Evolutionary conservation across 2,113 vertebrate genomes (phyloP).

Genomic region (Oplegnathus fasciatus): DNA sequence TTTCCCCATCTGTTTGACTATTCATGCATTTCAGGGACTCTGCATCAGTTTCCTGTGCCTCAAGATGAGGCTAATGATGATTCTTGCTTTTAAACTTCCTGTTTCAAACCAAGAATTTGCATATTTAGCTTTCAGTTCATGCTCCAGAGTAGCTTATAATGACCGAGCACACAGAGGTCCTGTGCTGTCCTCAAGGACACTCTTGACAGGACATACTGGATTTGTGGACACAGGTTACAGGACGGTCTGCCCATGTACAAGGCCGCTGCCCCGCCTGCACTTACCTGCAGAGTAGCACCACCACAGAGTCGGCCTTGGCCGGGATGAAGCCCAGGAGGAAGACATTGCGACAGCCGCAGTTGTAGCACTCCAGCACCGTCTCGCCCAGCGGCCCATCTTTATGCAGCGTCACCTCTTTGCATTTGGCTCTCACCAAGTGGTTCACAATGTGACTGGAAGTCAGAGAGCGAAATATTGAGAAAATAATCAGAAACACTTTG

Average conservation of each 20-base stretch:
- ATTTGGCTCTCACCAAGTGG: constrained; percentile 97
- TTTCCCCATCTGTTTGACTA: background rate
- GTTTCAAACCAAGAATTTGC: background rate
- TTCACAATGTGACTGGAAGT: constrained; percentile 95
- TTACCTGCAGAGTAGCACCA: constrained; percentile 97
- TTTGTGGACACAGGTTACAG: background rate
- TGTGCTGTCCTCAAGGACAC: background rate
- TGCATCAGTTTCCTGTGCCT: background rate
- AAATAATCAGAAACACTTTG: constrained; percentile 2
- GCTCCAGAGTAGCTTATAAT: background rate
- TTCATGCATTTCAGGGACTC: background rate
- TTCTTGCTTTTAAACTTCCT: background rate
- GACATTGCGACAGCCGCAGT: constrained; percentile 97
- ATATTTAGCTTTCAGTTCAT: background rate
- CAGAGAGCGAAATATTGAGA: background rate
- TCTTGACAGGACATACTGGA: background rate
- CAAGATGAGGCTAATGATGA: background rate
- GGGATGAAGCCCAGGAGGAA: constrained; percentile 99
- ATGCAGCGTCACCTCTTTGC: constrained; percentile 98
- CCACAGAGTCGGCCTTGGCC: constrained; percentile 97
- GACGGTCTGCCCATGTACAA: background rate
- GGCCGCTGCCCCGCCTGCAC: background rate
- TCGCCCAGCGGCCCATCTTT: constrained; percentile 97
- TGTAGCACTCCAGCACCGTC: constrained; percentile 98
- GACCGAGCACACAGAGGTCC: background rate